phyloP scores from a whole-genome alignment of 2,113 vertebrate genomes.

The Atrichornis clamosus region DNA sequence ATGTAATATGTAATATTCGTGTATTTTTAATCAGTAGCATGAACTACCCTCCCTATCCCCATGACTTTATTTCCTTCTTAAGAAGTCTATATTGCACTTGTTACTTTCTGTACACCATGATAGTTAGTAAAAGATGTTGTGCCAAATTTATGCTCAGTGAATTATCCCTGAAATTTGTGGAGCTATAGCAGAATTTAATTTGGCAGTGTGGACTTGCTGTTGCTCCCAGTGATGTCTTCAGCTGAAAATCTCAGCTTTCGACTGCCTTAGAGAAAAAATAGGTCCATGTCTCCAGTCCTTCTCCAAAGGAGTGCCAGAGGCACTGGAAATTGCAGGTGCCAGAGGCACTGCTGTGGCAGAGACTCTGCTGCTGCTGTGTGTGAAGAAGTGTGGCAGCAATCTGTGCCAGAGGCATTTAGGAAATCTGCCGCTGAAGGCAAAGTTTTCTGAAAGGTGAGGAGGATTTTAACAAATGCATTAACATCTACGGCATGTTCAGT shows the following conservation, averaged over 20 bases:
- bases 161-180: background rate
- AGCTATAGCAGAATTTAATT: background rate
- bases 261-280: background rate
- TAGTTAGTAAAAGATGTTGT: background rate
- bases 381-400: background rate
- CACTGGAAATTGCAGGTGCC: background rate
- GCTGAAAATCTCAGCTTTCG: background rate
- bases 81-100: background rate
- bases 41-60: background rate
- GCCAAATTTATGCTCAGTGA: background rate
- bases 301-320: background rate
- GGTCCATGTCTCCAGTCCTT: background rate
- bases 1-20: background rate
- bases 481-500: background rate
- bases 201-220: background rate
- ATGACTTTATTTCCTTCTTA: background rate
- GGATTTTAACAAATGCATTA: background rate
- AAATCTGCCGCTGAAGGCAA: background rate
- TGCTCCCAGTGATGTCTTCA: background rate
- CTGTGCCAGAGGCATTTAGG: background rate
- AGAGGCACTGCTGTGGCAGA: background rate
- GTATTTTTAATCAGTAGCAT: background rate
- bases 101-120: background rate
- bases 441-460: background rate
- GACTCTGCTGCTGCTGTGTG: accelerated